Conservation (phyloP, 2,888 invertebrate species). For the Dichetophora obliterata region DNA sequence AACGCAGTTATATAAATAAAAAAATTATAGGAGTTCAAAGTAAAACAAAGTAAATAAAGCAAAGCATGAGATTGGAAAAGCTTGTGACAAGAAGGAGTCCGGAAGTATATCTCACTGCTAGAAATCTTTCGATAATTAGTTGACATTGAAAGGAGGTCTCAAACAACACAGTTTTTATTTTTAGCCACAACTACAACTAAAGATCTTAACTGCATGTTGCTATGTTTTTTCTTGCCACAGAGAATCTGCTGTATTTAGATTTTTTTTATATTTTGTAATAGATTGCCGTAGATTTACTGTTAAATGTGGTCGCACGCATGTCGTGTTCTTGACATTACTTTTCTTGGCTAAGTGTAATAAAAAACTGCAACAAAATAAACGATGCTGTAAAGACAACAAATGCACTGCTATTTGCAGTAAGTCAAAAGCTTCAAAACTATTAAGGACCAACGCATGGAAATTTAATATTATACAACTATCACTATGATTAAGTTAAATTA, state of each 20-base stretch:
- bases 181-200: neutral
- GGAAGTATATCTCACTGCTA: neutral
- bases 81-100: neutral
- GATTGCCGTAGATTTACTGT: slow-evolving; percentile 1
- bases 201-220: neutral
- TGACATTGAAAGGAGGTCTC: neutral
- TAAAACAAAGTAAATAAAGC: neutral
- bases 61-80: neutral
- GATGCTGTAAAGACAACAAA: neutral
- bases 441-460: too few species aligned
- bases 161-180: neutral
- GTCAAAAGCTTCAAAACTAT: too few species aligned
- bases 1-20: neutral
- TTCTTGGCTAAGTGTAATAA: neutral
- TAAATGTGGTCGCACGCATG: slow-evolving; percentile 35
- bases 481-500: too few species aligned
- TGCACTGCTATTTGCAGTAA: neutral
- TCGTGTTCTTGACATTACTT: slow-evolving; percentile 32
- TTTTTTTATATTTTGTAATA: neutral
- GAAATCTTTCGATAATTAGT: slow-evolving; percentile 11
- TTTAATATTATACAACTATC: too few species aligned
- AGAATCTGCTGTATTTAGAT: neutral
- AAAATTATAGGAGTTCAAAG: neutral
- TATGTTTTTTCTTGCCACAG: too few species aligned
- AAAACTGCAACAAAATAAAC: neutral